phyloP scores from a whole-genome alignment of 2,888 invertebrate species.

The Ophioninae sp. region DNA sequence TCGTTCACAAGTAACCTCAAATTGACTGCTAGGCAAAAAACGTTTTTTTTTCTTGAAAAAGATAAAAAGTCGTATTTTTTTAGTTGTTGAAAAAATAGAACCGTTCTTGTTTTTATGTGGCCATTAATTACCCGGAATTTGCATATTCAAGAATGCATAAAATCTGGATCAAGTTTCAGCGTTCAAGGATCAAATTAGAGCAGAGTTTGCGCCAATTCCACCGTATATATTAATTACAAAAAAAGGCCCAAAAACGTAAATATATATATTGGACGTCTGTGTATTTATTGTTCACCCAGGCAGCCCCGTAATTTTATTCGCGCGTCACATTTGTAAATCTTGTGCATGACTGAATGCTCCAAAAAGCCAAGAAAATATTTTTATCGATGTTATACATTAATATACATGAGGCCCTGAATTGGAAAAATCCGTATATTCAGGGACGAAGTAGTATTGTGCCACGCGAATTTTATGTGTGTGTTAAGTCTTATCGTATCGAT shows the following conservation, averaged over 20 bases:
- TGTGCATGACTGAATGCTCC: conserved; percentile 64
- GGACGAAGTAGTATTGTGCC: conserved; percentile 47
- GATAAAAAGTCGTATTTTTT: too few species aligned
- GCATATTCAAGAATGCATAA: not conserved
- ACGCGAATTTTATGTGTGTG: conserved; percentile 14
- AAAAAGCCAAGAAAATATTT: conserved; percentile 23
- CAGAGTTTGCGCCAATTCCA: not conserved
- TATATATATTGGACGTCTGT: conserved; percentile 54
- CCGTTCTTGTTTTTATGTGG: not conserved
- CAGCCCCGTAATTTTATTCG: conserved; percentile 37
- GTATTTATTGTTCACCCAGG: conserved; percentile 60
- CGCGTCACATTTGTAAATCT: conserved; percentile 60
- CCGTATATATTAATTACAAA: not conserved
- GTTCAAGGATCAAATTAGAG: not conserved
- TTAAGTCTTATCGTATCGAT: not conserved
- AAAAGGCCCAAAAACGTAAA: not conserved
- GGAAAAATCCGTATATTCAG: conserved; percentile 21
- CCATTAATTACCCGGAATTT: not conserved
- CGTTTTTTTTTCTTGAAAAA: too few species aligned
- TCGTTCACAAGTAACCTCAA: not conserved
- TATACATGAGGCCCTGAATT: conserved; percentile 23
- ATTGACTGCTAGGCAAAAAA: not conserved
- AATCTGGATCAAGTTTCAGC: not conserved
- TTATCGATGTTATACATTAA: conserved; percentile 51
- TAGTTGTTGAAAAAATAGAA: too few species aligned